Evolutionary conservation across 92 coral and sea anemone species (phyloP), one percentile per base, ranked within the genome.

Genomic region (Parazoanthus atlanticus): DNA sequence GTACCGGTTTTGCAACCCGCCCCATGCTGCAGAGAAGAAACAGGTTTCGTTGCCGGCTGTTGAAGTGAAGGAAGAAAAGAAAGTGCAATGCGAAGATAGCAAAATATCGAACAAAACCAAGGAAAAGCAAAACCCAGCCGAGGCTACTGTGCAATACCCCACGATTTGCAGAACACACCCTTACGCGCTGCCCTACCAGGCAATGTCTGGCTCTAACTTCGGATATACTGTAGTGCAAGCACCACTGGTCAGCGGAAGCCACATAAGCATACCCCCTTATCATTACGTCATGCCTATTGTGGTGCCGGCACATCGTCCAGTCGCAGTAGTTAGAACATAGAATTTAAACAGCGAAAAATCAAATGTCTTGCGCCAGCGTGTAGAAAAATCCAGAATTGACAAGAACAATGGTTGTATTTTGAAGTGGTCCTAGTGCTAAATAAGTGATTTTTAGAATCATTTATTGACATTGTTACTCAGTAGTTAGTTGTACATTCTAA

Each of bases 1-100:
- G 16, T 96, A 96, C 89, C 91, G 92, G 76, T 96, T 96, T 75
- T 97, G 95, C 54, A 96, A 96, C 66, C 97, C 93, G 5, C 94
- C 92, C 38, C 58, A 61, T n/a, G 83, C 85, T 11, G 82, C 76
- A 84, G 67, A 29, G 28, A 84, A 84, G 38, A 84, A 41, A 46
- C 40, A 41, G 8, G 40, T 46, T 69, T 43, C 78, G 17, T 25
- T 5, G 64, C 87, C 78, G 16, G 49, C 30, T 17, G 58, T n/a
- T 41, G 66, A 69, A 16, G 46, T 36, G 15, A 46, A 84, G 52
- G 66, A 69, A 71, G 65, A 46, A 16, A 29, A 16, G 33, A 43
- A 40, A 29, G 38, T 21, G 31, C 65, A 67, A 40, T n/a, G 8
- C 17, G 40, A 32, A 29, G 40, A 30, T 7, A 43, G 65, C 46